A percentile compares a stretch with the other conserved stretches of the same genome.
phyloP scores from a whole-genome alignment of 1,140 invertebrate species.

The Platyura marginata region DNA sequence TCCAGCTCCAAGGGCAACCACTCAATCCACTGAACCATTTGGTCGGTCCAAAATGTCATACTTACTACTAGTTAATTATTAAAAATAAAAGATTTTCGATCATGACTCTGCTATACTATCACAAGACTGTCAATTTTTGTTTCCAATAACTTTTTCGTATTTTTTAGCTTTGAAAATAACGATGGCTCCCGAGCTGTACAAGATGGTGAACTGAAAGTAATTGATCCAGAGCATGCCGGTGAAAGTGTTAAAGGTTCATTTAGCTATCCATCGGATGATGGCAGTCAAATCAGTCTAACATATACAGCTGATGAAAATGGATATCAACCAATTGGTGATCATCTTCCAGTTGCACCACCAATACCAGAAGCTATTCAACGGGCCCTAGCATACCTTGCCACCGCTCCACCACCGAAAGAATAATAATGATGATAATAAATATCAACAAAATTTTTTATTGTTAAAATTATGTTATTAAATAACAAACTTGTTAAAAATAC shows the following conservation, averaged over 20 bases:
- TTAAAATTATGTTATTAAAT: no score
- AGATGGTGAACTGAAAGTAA: conserved; percentile 24
- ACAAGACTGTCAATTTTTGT: no score
- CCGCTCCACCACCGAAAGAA: neutral
- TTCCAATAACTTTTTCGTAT: no score
- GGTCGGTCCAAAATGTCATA: no score
- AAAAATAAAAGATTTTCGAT: no score
- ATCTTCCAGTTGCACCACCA: neutral
- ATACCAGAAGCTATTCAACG: neutral
- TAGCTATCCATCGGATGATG: conserved; percentile 25
- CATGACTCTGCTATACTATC: no score
- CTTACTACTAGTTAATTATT: no score
- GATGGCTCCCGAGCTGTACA: conserved; percentile 29
- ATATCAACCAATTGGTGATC: conserved; percentile 27
- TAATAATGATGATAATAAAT: no score
- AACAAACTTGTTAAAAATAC: no score
- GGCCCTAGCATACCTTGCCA: neutral
- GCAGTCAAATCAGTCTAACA: conserved; percentile 19
- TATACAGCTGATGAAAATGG: conserved; percentile 37
- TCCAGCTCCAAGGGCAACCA: no score
- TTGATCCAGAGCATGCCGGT: conserved; percentile 25
- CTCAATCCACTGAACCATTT: no score
- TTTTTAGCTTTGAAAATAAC: conserved; percentile 24
- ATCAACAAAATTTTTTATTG: no score
- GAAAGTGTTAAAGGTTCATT: conserved; percentile 28